Percentiles rank a stretch among this genome's conserved stretches.
These are phyloP conservation scores for Oreochromis tanganicae DNA, from an alignment of 2,113 vertebrate species.

Conservation along the genomic window DNA sequence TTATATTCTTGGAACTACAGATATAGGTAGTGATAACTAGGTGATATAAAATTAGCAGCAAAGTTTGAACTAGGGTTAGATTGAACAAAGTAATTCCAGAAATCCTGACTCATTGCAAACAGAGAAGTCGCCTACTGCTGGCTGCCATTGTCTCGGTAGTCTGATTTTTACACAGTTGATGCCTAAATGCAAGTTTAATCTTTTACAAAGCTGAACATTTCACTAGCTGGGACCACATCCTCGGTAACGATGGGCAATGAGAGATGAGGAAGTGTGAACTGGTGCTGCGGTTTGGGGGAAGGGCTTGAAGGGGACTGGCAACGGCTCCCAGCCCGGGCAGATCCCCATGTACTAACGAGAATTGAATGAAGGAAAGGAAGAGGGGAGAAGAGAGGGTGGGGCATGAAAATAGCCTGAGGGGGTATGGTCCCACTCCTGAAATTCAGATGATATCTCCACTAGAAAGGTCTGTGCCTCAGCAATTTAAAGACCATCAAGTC, in stretches of 20 bases:
- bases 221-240: neutral
- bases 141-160: neutral
- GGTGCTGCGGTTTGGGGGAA: rapidly evolving
- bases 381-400: rapidly evolving
- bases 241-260: neutral
- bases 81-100: neutral
- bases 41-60: neutral
- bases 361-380: neutral
- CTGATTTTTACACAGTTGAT: neutral
- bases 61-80: neutral
- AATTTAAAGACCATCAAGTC: neutral
- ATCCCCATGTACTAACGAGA: neutral
- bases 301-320: rapidly evolving
- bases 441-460: neutral
- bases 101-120: neutral
- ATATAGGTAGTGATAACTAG: neutral
- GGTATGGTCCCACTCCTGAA: rapidly evolving
- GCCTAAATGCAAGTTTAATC: neutral
- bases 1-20: neutral
- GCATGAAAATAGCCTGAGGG: neutral
- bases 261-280: neutral
- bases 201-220: neutral
- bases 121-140: neutral
- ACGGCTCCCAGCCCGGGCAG: rapidly evolving
- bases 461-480: neutral